phyloP scores from a whole-genome alignment of 2,888 invertebrate genomes.

The Eupithecia centaureata region DNA sequence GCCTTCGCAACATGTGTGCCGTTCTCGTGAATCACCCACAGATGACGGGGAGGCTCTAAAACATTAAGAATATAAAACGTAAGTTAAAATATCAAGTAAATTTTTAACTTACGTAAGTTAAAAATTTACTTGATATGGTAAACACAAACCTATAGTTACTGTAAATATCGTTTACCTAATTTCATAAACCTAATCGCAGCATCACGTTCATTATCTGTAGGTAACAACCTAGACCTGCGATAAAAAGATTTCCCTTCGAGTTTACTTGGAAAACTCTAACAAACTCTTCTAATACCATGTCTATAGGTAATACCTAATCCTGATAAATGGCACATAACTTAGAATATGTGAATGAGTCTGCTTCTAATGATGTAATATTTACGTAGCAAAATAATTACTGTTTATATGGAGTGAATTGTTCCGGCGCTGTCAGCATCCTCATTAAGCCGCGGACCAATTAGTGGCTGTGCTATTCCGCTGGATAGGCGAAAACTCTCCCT shows the following conservation, averaged over 20 bases:
- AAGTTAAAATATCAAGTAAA: no score
- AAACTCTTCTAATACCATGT: no score
- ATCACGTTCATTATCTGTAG: not conserved
- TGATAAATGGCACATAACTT: not conserved
- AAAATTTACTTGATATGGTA: no score
- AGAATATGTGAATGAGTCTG: conserved; percentile 45
- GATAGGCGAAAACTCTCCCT: conserved; percentile 63
- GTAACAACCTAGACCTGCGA: not conserved
- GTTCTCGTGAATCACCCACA: conserved; percentile 91
- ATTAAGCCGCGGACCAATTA: conserved; percentile 79
- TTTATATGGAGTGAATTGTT: conserved; percentile 70
- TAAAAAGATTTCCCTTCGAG: not conserved
- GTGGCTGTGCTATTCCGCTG: conserved; percentile 64
- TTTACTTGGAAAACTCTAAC: not conserved
- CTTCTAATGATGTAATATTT: conserved; percentile 62
- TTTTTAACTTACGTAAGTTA: no score
- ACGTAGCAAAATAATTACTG: conserved; percentile 12
- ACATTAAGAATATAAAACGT: no score
- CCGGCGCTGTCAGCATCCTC: conserved; percentile 81
- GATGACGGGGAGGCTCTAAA: conserved; percentile 91
- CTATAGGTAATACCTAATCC: not conserved
- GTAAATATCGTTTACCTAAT: no score
- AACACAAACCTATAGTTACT: no score
- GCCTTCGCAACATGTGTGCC: conserved; percentile 89
- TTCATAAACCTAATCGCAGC: not conserved